Base-by-base conservation (phyloP, 2,113 vertebrate species). In the Campylorhamphus procurvoides region DNA sequence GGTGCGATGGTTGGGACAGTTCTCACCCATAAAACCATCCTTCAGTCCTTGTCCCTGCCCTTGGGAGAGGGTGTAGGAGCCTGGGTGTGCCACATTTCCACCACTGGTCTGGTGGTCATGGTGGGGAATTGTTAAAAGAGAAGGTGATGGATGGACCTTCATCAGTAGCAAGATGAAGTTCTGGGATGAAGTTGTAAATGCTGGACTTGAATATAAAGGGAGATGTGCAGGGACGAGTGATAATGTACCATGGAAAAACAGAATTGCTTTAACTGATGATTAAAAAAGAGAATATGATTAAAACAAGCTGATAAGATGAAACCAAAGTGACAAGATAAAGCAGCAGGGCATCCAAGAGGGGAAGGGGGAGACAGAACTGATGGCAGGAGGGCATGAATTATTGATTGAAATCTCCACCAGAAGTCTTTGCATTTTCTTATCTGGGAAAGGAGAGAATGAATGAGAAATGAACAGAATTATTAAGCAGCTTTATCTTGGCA, bases 341-440 rank as follows among this genome's bases (percentile, higher is more conserved):
- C 72, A 90, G 68, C 68, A 88, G 79, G 49, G 72, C 64, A 59
- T 87, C 29, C 52, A 74, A 12, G 62, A 85, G 37, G 52, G 50
- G 37, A 58, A 78, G 15, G 42, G 12, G 7, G 35, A 86, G 71
- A 20, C 5, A 18, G 50, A 89, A 52, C 39, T 71, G 79, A n/a
- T 87, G 33, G 58, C 55, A 76, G 53, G 29, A 77, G 58, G 58
- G 63, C 79, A 81, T 72, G 89, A 94, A 92, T 94, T 95, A 93
- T 77, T 92, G 90, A 96, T 74, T 13, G 31, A 94, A 63, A 83
- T 87, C 92, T 85, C 62, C 60, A 74, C 81, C 58, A 75, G 86
- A 76, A 94, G 39, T 28, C 82, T 74, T 91, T 52, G 66, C 47
- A 28, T 95, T 90, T 94, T 89, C 80, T 96, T 96, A 77, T 92